Evolutionary conservation across 2,888 invertebrate species (phyloP), one percentile per base, ranked within the genome.

Genomic region (Drosophila ustulata): DNA sequence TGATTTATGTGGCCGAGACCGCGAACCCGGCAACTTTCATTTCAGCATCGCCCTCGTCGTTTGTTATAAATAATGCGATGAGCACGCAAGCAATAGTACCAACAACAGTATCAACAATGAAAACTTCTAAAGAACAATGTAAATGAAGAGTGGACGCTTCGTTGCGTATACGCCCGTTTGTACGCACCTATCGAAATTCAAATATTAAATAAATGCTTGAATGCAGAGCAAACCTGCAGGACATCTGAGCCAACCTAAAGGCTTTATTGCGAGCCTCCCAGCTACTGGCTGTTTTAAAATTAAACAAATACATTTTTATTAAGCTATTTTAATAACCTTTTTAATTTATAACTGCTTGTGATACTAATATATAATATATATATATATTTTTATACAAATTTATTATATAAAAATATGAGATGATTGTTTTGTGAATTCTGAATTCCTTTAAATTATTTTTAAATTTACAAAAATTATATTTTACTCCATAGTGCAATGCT

Each of bases 1-100:
- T 85, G 84, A 84, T 84, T 84, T 87, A 87, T 84, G 75, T 82
- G 78, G 68, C 75, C 73, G 53, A 68, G 68, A 73, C 76, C 80
- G 71, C 82, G 76, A 72, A 62, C 76, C 66, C 51, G 68, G 53
- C 64, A 56, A 63, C 68, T 52, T 67, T 76, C 55, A 67, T 71
- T 69, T 78, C 39, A 59, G 52, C 49, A 30, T 53, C 59, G 51
- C 41, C 57, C 28, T 43, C 28, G 30, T 64, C 56, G 71, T 68
- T 63, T 53, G 76, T 62, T 75, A 69, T 67, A 79, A 74, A 80
- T 84, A 80, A 82, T 75, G 71, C 71, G 67, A 57, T 68, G 70
- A 67, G 50, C 47, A 56, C 28, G 28, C 18, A 28, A 49, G 55
- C 13, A 57, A 47, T 28, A 32, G 61, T 39, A 73, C 18, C 37